A percentile compares a stretch with the other conserved stretches of the same genome.
Evolutionary conservation across 2,888 invertebrate species (phyloP).

Genomic region (Lathronympha strigana): DNA sequence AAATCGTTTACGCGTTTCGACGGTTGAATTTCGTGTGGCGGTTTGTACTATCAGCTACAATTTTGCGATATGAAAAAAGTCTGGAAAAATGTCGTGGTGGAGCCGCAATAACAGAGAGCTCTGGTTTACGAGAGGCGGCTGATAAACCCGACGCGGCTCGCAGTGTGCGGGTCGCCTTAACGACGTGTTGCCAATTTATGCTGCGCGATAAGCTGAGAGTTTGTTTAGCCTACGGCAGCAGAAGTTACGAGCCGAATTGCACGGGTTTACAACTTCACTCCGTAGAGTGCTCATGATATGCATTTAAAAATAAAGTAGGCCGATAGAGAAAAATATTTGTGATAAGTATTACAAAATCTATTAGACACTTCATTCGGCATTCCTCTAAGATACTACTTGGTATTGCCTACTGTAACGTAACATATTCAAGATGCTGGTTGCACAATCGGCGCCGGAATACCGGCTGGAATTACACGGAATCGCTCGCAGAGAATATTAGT

Average conservation of each 20-base stretch:
- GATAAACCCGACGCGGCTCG: slow-evolving; percentile 73
- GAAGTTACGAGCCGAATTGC: slow-evolving; percentile 67
- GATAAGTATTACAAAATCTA: not conserved
- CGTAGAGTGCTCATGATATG: slow-evolving; percentile 45
- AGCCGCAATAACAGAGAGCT: slow-evolving; percentile 76
- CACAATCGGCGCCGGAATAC: slow-evolving; percentile 68
- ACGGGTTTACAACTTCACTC: slow-evolving; percentile 53
- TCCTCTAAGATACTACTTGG: slow-evolving; percentile 50
- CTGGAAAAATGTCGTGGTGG: slow-evolving; percentile 69
- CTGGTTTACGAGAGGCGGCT: slow-evolving; percentile 79
- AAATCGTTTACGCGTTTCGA: slow-evolving; percentile 72
- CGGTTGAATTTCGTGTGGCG: slow-evolving; percentile 59
- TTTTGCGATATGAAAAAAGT: slow-evolving; percentile 78
- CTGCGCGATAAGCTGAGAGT: slow-evolving; percentile 80
- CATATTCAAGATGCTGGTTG: slow-evolving; percentile 78
- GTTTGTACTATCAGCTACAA: slow-evolving; percentile 59
- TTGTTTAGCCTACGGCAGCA: slow-evolving; percentile 75
- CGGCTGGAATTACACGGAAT: slow-evolving; percentile 75
- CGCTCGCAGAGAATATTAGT: slow-evolving; percentile 77
- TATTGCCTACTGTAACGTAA: slow-evolving; percentile 57
- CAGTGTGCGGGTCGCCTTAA: slow-evolving; percentile 77
- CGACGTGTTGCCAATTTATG: slow-evolving; percentile 84
- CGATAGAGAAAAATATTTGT: slow-evolving; percentile 3
- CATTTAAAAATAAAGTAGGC: not conserved
- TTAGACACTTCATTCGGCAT: slow-evolving; percentile 39